Conservation (phyloP, 2,888 invertebrate genomes). For the Tromatobia lineatoria region DNA sequence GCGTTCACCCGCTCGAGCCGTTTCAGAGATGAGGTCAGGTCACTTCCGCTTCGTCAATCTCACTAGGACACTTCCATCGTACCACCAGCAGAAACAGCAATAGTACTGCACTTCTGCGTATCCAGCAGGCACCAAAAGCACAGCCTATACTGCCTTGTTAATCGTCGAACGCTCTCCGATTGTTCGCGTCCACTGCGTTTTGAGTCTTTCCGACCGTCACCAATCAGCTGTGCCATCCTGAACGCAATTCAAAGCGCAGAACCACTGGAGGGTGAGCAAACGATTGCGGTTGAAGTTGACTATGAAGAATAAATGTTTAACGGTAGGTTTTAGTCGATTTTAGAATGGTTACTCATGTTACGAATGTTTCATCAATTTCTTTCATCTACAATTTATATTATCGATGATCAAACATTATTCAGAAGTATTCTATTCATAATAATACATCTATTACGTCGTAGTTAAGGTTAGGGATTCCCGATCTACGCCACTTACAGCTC, state of each 20-base stretch:
- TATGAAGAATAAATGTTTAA: background rate
- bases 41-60: constrained; percentile 76
- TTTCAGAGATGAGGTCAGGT: constrained; percentile 49
- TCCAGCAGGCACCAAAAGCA: constrained; percentile 17
- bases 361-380: background rate
- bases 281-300: constrained; percentile 30
- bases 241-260: constrained; percentile 20
- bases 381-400: too few relatives aligned
- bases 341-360: background rate
- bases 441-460: too few relatives aligned
- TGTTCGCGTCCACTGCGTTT: constrained; percentile 23
- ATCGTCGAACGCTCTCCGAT: constrained; percentile 42
- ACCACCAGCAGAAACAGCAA: constrained; percentile 35
- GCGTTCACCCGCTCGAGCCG: constrained; percentile 42
- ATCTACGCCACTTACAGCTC: too few relatives aligned
- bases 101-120: constrained; percentile 51
- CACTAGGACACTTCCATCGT: constrained; percentile 72
- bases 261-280: constrained; percentile 7
- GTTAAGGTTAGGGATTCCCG: too few relatives aligned
- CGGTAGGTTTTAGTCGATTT: background rate
- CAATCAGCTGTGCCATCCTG: background rate
- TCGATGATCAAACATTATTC: too few relatives aligned
- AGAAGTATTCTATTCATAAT: too few relatives aligned
- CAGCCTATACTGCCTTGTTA: constrained; percentile 14
- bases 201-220: constrained; percentile 25